Evolutionary conservation across 1,140 invertebrate species (phyloP), one percentile per base, ranked within the genome.

Genomic region (Megalopta genalis): DNA sequence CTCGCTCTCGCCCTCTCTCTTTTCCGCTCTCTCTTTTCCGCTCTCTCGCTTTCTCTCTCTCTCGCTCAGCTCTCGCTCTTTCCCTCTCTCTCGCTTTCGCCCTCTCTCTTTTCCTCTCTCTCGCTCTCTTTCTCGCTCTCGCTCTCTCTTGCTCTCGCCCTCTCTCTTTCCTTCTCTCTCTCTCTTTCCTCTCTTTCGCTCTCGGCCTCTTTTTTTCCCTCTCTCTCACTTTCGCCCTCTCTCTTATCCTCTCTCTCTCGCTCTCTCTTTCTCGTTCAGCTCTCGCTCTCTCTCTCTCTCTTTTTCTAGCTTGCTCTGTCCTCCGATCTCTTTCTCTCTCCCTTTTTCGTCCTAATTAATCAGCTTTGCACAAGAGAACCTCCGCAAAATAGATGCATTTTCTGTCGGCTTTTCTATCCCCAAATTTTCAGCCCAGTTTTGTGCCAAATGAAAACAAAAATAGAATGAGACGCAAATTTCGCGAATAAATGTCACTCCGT

Each of bases 261-360:
- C 18, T 52, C 16, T 52, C n/a, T n/a, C 49, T 52, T 14, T 52
- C 18, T 52, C 16, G 23, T 62, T n/a, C n/a, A n/a, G 59, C 75
- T 64, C 63, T 73, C 65, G 74, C 72, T 72, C 25, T 70, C 52
- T 54, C 69, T 73, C 39, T 42, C 42, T 80, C 18, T 23, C 57
- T 12, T 0, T 5, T 3, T 1, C 32, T 32, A 32, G 32, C 32
- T 32, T 32, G 1, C 57, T 12, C 1, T 2, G 21, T 12, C 63
- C 16, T 14, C 2, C 6, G 2, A 9, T 6, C 2, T 7, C 49
- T 14, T 14, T 21, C 16, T 52, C 18, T 52, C 16, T 52, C n/a
- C n/a, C 49, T 52, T 14, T 52, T 52, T 52, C 16, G 23, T 62
- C 12, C 25, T n/a, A 27, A 62, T 27, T 2, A 25, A 6, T 18